Evolutionary conservation across 2,888 invertebrate species (phyloP), one percentile per base, ranked within the genome.

Genomic region (Brachypalpus laphriformis): DNA sequence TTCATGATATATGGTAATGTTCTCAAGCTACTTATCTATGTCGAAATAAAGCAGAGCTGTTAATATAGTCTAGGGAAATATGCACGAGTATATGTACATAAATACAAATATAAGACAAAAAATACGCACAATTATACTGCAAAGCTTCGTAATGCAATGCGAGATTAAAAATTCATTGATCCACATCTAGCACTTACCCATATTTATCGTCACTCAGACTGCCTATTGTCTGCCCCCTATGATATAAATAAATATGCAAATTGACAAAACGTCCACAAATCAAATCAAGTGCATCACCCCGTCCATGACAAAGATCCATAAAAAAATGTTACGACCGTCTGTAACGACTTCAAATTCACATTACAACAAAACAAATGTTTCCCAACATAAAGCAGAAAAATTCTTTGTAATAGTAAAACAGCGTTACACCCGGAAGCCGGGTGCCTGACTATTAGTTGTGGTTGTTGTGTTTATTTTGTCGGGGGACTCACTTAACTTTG

Each of bases 231-330:
- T n/a, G n/a, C n/a, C n/a, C n/a, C n/a, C n/a, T n/a, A n/a, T n/a
- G n/a, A n/a, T n/a, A n/a, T n/a, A n/a, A n/a, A n/a, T n/a, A n/a
- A n/a, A n/a, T n/a, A n/a, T 56, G 31, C 31, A 70, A 31, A 45
- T 45, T 18, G 40, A 37, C 6, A 47, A 65, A 65, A 45, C 20
- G 4, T 34, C 34, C 20, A 31, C 34, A 59, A 71, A 59, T 71
- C 47, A 72, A 72, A 72, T 75, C 54, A 75, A 54, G 63, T 75
- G 54, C 65, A 65, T 56, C 74, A 65, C 74, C 63, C 56, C 65
- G 54, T 42, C 56, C 56, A 75, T 65, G 65, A 63, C 74, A 65
- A 45, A 74, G 61, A 54, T 72, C 28, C 28, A 61, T 31, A 61
- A 61, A 61, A 51, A 8, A n/a, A 25, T 9, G 22, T 9, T n/a